These are phyloP conservation scores for Diplogasteroides magnus DNA, from an alignment of 1,140 invertebrate genomes.

Conservation along the genomic window DNA sequence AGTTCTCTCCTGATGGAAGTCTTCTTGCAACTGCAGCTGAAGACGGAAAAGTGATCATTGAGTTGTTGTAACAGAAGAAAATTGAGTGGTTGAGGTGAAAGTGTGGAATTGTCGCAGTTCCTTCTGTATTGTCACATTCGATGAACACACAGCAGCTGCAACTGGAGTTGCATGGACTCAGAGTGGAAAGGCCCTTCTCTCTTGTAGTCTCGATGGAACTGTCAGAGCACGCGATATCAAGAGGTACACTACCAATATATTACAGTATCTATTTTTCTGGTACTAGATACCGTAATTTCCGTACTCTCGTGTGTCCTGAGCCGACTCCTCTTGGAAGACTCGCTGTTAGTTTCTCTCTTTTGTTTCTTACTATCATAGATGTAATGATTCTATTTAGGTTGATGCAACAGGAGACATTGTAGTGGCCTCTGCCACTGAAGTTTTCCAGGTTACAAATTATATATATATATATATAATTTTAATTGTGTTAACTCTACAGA, in stretches of 20 bases:
- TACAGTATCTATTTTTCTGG: constrained; percentile 31
- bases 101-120: constrained; percentile 83
- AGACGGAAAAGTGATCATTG: constrained; percentile 72
- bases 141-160: constrained; percentile 76
- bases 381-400: not conserved
- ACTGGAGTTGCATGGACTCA: constrained; percentile 76
- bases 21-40: constrained; percentile 84
- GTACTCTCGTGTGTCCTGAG: constrained; percentile 81
- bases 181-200: constrained; percentile 83
- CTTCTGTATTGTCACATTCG: constrained; percentile 91
- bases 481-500: constrained; percentile 68
- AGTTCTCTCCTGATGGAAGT: constrained; percentile 84
- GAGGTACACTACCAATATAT: constrained; percentile 59
- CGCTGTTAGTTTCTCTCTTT: no score
- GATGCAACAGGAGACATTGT: constrained; percentile 74
- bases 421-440: constrained; percentile 71
- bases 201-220: constrained; percentile 86
- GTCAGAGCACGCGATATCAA: constrained; percentile 86
- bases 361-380: no score
- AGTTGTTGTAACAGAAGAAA: not conserved
- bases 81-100: constrained; percentile 61
- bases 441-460: constrained; percentile 26
- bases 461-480: not conserved
- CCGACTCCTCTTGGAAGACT: constrained; percentile 88
- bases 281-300: constrained; percentile 84